A percentile compares a stretch with the other conserved stretches of the same genome.
These are phyloP conservation scores for Bos javanicus DNA, from an alignment of 2,113 vertebrate genomes.

Conservation along the genomic window DNA sequence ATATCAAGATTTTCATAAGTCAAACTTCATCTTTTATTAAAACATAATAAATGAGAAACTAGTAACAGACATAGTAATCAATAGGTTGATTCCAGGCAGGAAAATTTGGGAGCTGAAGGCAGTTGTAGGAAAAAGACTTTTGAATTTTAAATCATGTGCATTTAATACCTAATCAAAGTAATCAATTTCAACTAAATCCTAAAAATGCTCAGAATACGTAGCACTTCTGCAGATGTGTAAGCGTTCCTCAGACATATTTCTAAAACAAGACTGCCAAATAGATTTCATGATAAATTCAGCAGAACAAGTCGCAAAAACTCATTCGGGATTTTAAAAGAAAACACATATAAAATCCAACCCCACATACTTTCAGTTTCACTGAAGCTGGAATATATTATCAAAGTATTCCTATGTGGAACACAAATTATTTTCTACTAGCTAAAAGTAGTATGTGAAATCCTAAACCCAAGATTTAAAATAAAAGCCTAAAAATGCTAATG, in stretches of 20 bases:
- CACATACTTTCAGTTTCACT: slow-evolving; percentile 46
- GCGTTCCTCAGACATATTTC: neutral
- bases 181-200: slow-evolving; percentile 31
- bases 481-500: slow-evolving; percentile 28
- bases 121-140: neutral
- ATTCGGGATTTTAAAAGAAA: slow-evolving; percentile 46
- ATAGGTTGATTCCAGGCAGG: neutral
- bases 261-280: slow-evolving; percentile 10
- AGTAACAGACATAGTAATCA: neutral
- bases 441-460: slow-evolving; percentile 21
- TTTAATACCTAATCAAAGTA: slow-evolving; percentile 14
- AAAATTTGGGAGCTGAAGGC: neutral
- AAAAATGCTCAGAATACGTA: neutral
- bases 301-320: slow-evolving; percentile 24
- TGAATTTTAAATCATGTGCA: neutral
- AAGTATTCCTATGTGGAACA: slow-evolving; percentile 26
- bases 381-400: slow-evolving; percentile 33
- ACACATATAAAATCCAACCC: neutral
- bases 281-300: slow-evolving; percentile 28
- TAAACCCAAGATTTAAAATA: slow-evolving; percentile 34
- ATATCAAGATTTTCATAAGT: slow-evolving; percentile 22
- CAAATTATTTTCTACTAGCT: slow-evolving; percentile 35
- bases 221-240: neutral
- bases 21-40: slow-evolving; percentile 22
- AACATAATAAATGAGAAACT: slow-evolving; percentile 17